Evolutionary conservation across 1,140 invertebrate species (phyloP), one percentile per base, ranked within the genome.

Genomic region (Cotesia typhae): DNA sequence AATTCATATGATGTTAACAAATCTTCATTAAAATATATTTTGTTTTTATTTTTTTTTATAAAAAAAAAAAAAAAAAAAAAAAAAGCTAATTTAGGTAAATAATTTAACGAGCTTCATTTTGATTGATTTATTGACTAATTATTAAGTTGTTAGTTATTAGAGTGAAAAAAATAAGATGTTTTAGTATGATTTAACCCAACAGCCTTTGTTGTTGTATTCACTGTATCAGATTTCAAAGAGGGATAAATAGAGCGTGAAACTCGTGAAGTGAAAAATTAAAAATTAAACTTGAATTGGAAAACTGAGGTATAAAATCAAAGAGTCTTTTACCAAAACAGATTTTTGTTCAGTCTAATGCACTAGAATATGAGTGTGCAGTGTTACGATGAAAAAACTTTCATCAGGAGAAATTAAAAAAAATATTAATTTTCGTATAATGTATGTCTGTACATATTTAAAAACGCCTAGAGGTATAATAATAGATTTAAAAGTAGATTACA

Each of bases 211-310:
- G 17, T 59, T 59, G 55, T 20, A 20, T 28, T 20, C 57, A 35
- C 57, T 20, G 17, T 17, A 20, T 20, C 57, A 28, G 1, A 28
- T 59, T 59, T 59, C 17, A 35, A 20, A 59, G 17, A 38, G 14
- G 37, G 5, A 36, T 63, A 63, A 63, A 63, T 63, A 12, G 60
- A 36, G 37, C 36, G 60, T 63, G 12, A 63, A 63, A 63, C 28
- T 63, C 37, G 60, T 37, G 60, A 63, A 36, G 4, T 37, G 14
- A 37, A 63, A 63, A 37, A 63, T 37, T 37, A 38, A 63, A 63
- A 38, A 17, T 37, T n/a, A 28, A 63, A 60, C 28, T 36, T 7
- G 12, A 60, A 63, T 20, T 10, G 28, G 5, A 61, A 20, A 63
- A 37, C 9, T n/a, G 28, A 63, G 35, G n/a, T 10, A 63, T 36